Evolutionary conservation across 2,888 invertebrate species (phyloP).

Genomic region (Agriopis marginaria): DNA sequence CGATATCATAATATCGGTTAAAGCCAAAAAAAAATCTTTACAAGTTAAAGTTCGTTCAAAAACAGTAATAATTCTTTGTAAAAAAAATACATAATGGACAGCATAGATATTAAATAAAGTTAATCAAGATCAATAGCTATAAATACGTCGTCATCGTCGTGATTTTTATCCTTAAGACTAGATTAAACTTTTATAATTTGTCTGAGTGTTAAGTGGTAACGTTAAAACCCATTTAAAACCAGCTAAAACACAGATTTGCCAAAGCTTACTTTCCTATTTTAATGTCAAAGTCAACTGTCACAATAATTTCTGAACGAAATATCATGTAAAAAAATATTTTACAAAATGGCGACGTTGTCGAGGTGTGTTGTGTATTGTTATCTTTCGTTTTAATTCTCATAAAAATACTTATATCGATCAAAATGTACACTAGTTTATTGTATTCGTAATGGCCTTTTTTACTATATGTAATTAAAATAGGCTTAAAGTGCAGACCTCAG

Average conservation of each 20-base stretch:
- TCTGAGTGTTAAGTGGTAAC: too few species aligned
- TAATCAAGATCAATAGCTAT: too few species aligned
- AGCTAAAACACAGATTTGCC: too few species aligned
- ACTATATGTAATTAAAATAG: not conserved
- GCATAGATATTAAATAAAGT: too few species aligned
- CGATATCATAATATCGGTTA: not conserved
- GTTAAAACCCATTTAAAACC: too few species aligned
- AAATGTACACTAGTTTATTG: not conserved
- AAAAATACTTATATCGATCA: not conserved
- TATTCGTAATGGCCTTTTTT: not conserved
- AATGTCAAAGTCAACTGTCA: conserved; percentile 16
- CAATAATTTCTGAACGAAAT: not conserved
- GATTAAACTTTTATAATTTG: too few species aligned
- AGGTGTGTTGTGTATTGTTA: conserved; percentile 64
- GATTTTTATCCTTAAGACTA: too few species aligned
- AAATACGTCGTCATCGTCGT: too few species aligned
- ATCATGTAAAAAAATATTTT: conserved; percentile 33
- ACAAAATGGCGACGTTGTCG: conserved; percentile 78
- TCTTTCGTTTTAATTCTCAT: conserved; percentile 20
- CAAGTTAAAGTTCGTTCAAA: not conserved
- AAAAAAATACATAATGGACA: too few species aligned
- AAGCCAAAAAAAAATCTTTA: not conserved
- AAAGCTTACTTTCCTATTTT: not conserved
- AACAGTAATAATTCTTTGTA: not conserved
- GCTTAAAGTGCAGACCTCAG: not conserved